Percentiles rank a stretch among this genome's conserved stretches.
Conservation (phyloP, 2,113 vertebrate genomes). For the Nothobranchius furzeri region DNA sequence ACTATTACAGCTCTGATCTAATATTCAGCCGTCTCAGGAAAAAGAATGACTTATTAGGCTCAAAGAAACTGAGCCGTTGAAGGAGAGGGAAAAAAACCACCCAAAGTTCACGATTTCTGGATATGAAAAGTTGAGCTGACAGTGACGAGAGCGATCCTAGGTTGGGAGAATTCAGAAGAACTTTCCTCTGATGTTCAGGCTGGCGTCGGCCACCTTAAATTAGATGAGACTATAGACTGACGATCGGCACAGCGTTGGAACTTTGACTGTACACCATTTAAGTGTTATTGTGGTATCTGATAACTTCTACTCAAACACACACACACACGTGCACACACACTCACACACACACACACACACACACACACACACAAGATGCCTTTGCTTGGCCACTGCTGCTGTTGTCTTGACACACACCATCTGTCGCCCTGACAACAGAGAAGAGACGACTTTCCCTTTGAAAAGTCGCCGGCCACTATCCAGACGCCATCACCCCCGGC, state of each 20-base stretch:
- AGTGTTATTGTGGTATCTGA: slow-evolving; percentile 58
- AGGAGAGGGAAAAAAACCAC: slow-evolving; percentile 20
- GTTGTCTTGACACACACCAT: slow-evolving; percentile 78
- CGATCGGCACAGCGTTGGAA: slow-evolving; percentile 41
- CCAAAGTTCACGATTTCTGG: slow-evolving; percentile 41
- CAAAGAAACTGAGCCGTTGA: slow-evolving; percentile 37
- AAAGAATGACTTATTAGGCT: slow-evolving; percentile 58
- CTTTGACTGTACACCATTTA: slow-evolving; percentile 56
- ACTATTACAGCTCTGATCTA: slow-evolving; percentile 54
- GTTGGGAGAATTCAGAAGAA: slow-evolving; percentile 9
- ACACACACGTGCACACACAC: slow-evolving; percentile 30
- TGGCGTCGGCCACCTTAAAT: slow-evolving; percentile 9
- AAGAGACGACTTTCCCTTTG: slow-evolving; percentile 67
- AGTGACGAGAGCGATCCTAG: slow-evolving; percentile 33
- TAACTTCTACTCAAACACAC: slow-evolving; percentile 70
- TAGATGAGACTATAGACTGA: slow-evolving; percentile 37
- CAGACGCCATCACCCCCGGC: slow-evolving; percentile 12
- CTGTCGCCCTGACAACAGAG: slow-evolving; percentile 70
- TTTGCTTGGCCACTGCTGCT: slow-evolving; percentile 74
- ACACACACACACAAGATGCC: slow-evolving; percentile 57
- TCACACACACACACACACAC: slow-evolving; percentile 1
- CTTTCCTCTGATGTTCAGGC: slow-evolving; percentile 11
- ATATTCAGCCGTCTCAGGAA: slow-evolving; percentile 62
- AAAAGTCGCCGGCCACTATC: slow-evolving; percentile 52
- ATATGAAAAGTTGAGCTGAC: slow-evolving; percentile 19